Evolutionary conservation across 1,140 invertebrate species (phyloP).

Genomic region (Zaprionus vittiger): DNA sequence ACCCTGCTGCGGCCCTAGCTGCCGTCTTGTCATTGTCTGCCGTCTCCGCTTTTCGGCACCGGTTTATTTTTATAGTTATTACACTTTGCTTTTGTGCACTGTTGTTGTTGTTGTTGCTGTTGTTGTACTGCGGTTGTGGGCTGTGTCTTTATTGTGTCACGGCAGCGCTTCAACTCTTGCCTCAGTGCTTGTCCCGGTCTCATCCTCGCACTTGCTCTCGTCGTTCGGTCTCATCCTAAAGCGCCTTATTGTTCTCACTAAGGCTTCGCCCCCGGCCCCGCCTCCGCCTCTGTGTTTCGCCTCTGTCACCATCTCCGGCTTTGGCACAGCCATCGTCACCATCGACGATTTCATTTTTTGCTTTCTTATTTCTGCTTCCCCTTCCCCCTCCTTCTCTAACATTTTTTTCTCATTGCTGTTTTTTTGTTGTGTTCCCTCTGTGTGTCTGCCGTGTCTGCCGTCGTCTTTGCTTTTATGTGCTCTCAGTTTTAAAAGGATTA

Average conservation of each 20-base stretch:
- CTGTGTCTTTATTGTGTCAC: constrained; percentile 77
- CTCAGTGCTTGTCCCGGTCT: constrained; percentile 23
- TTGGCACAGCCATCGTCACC: not conserved
- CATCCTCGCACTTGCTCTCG: constrained; percentile 18
- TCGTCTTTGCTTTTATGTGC: constrained; percentile 67
- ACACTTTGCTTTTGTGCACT: constrained; percentile 67
- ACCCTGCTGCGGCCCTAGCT: not conserved
- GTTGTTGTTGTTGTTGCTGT: constrained; percentile 28
- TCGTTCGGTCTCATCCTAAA: constrained; percentile 44
- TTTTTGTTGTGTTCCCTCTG: constrained; percentile 44
- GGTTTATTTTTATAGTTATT: constrained; percentile 79
- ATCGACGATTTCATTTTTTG: constrained; percentile 34
- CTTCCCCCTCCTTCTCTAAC: not conserved
- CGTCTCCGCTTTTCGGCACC: constrained; percentile 45
- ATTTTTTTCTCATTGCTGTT: constrained; percentile 27
- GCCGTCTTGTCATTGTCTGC: constrained; percentile 8
- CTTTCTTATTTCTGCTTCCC: constrained; percentile 10
- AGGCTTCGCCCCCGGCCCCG: constrained; percentile 5
- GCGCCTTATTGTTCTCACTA: constrained; percentile 71
- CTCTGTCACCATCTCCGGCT: not conserved
- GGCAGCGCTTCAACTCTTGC: constrained; percentile 65
- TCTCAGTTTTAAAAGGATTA: constrained; percentile 78
- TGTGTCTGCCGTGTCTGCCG: constrained; percentile 44
- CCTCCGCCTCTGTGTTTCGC: not conserved
- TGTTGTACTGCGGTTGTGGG: constrained; percentile 26